These are phyloP conservation scores for Himalopsyche anomala DNA, from an alignment of 2,888 invertebrate genomes.

Conservation along the genomic window DNA sequence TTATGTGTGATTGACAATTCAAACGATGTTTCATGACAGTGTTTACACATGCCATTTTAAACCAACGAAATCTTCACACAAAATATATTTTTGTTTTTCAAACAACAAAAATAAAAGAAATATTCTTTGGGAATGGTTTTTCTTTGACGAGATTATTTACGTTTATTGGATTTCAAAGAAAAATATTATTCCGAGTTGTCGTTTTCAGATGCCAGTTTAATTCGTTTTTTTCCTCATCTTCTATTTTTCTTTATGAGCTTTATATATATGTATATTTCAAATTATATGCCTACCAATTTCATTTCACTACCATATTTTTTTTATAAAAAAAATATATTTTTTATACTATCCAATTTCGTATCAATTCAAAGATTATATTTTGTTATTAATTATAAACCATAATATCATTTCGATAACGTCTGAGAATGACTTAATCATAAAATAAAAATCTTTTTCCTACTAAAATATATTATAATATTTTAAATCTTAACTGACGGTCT, in stretches of 20 bases:
- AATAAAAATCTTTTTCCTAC: no score
- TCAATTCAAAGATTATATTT: no score
- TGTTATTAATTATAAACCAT: no score
- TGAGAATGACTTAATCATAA: no score
- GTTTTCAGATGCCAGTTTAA: slow-evolving; percentile 6
- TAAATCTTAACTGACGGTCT: no score
- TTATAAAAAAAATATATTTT: no score
- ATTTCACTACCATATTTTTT: not conserved
- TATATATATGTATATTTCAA: not conserved
- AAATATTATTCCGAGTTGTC: slow-evolving; percentile 2
- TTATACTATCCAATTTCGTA: no score
- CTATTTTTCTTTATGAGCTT: slow-evolving; percentile 2
- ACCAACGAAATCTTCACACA: not conserved
- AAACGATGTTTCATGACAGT: slow-evolving; percentile 1
- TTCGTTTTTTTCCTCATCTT: not conserved
- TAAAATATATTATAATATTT: no score
- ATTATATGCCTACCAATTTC: not conserved
- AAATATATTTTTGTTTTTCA: slow-evolving; percentile 7
- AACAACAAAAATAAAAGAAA: slow-evolving; percentile 4
- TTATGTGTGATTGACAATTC: slow-evolving; percentile 3
- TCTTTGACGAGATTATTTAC: slow-evolving; percentile 22
- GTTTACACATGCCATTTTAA: slow-evolving; percentile 8
- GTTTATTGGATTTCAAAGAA: not conserved
- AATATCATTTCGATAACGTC: no score
- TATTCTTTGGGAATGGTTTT: slow-evolving; percentile 10